A percentile compares a stretch with the other conserved stretches of the same genome.
phyloP scores from a whole-genome alignment of 2,113 vertebrate species.

The Oriolus oriolus region DNA sequence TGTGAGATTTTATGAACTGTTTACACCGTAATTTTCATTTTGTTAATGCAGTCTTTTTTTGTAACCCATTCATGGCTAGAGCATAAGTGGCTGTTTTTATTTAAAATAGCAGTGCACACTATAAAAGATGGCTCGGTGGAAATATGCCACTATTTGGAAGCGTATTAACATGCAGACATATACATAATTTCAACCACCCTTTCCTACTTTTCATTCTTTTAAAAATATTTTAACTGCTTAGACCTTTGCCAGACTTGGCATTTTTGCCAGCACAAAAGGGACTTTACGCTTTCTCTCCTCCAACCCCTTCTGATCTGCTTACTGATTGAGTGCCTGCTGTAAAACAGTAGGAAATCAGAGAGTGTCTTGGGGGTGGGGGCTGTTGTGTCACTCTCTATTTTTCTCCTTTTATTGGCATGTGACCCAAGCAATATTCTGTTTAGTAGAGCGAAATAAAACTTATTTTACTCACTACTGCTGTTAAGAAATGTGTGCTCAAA shows the following conservation, averaged over 20 bases:
- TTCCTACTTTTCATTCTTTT: conserved; percentile 66
- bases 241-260: conserved; percentile 69
- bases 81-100: conserved; percentile 75
- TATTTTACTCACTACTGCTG: neutral
- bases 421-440: conserved; percentile 60
- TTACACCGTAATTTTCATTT: conserved; percentile 99
- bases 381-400: conserved; percentile 31
- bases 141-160: conserved; percentile 57
- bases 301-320: conserved; percentile 65
- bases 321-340: conserved; percentile 73
- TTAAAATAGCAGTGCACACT: conserved; percentile 67
- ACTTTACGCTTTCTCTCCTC: conserved; percentile 56
- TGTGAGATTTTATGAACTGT: conserved; percentile 99
- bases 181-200: conserved; percentile 59
- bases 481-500: neutral
- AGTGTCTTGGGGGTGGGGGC: conserved; percentile 60
- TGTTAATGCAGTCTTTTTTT: conserved; percentile 97
- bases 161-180: conserved; percentile 46
- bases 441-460: conserved; percentile 56
- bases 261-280: conserved; percentile 66
- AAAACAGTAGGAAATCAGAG: conserved; percentile 71
- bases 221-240: conserved; percentile 78
- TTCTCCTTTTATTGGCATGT: conserved; percentile 63
- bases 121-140: conserved; percentile 45
- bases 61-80: conserved; percentile 85